Conservation (phyloP, 2,888 invertebrate species). For the Hypercompe scribonia region DNA sequence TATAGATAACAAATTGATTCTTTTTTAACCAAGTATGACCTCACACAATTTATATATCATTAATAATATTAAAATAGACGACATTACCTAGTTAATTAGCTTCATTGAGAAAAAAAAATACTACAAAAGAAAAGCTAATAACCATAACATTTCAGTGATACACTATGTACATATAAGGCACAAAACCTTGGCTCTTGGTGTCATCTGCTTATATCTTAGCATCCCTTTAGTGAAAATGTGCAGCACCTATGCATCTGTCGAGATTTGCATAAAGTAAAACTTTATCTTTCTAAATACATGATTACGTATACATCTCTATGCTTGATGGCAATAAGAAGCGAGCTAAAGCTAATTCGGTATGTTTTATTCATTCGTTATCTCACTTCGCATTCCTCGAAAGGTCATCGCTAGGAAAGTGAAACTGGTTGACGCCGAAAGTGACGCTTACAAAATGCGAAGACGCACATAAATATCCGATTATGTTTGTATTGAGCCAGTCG, state of each 20-base stretch:
- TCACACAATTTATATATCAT: background rate
- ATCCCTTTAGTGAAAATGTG: background rate
- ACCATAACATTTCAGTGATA: constrained; percentile 32
- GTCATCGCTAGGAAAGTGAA: constrained; percentile 83
- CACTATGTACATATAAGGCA: background rate
- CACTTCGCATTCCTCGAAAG: constrained; percentile 76
- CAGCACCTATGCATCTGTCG: background rate
- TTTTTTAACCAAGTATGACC: background rate
- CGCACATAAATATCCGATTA: constrained; percentile 69
- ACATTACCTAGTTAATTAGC: background rate
- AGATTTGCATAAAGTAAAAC: background rate
- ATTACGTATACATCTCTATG: constrained; percentile 1
- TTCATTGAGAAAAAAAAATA: background rate
- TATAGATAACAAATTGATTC: background rate
- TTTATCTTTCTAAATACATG: background rate
- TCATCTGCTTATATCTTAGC: background rate
- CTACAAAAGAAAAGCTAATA: constrained; percentile 19
- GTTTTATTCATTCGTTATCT: constrained; percentile 78
- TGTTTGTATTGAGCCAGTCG: constrained; percentile 49
- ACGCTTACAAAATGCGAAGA: constrained; percentile 72
- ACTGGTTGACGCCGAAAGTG: constrained; percentile 77
- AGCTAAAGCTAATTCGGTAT: constrained; percentile 49
- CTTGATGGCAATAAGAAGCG: constrained; percentile 23
- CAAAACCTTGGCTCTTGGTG: background rate
- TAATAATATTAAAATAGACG: background rate